These are phyloP conservation scores for Micronycteris hirsuta DNA, from an alignment of 2,113 vertebrate species.

Conservation along the genomic window DNA sequence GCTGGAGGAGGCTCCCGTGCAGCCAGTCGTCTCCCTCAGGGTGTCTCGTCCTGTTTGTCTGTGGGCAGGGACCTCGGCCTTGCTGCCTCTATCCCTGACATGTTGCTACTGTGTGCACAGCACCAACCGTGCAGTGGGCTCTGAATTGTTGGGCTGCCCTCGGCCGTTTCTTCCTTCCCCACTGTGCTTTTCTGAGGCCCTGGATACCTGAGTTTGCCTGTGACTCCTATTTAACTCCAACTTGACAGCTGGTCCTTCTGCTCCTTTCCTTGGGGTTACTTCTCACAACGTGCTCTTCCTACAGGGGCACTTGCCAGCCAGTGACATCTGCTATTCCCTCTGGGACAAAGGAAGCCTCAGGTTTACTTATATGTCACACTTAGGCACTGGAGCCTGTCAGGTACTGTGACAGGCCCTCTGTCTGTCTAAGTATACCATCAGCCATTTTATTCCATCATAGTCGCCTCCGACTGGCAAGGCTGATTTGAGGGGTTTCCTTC, in stretches of 20 bases:
- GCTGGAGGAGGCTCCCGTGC: not conserved
- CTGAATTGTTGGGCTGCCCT: not conserved
- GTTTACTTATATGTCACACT: not conserved
- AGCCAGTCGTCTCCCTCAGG: not conserved
- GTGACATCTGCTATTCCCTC: not conserved
- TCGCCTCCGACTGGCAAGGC: not conserved
- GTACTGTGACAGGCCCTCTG: not conserved
- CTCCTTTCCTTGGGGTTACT: not conserved
- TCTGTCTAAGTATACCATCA: not conserved
- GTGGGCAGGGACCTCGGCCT: not conserved
- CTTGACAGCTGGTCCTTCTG: not conserved
- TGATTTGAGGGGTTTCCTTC: not conserved
- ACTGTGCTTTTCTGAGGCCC: not conserved
- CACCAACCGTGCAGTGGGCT: not conserved
- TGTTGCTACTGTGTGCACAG: not conserved
- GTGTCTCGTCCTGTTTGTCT: not conserved
- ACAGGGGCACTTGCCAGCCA: not conserved
- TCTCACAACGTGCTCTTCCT: not conserved
- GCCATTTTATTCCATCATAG: not conserved
- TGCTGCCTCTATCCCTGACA: rapidly evolving
- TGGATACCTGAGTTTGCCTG: not conserved
- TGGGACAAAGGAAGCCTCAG: not conserved
- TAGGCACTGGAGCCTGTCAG: not conserved
- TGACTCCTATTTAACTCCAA: not conserved
- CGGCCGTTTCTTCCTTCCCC: not conserved